Evolutionary conservation across 2,113 vertebrate species (phyloP), one percentile per base, ranked within the genome.

Genomic region (Reinhardtius hippoglossoides): DNA sequence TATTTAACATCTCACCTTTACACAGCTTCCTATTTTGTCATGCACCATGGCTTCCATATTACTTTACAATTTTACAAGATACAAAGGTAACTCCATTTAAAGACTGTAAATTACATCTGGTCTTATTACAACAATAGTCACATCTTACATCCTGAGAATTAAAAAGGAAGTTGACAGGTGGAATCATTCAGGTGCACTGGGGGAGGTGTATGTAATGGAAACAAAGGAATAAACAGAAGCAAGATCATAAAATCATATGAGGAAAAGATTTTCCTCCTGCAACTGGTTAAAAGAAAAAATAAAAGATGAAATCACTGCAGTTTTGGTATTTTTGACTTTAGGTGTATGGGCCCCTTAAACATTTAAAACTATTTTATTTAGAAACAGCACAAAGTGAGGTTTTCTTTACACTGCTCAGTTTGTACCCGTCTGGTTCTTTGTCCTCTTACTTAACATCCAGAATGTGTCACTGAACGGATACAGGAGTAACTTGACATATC

Each of bases 91-190:
- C 80, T 83, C 94, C 89, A 91, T 95, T 95, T 95, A 95, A 96
- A 96, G 92, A 94, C 86, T 71, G 65, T 64, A 82, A 82, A 78
- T 80, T 23, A 94, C 87, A 94, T 95, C 94, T 94, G 95, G 93
- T 94, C 90, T 80, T 92, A 93, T 95, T 85, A 94, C 56, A 94
- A 94, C 56, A 94, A 95, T 93, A 94, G 92, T 95, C 93, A 95
- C 94, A 93, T 89, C 91, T 96, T 92, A 95, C 94, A 94, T 97
- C 96, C 95, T 97, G 96, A 97, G 96, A 94, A 94, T 79, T 74
- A 69, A 83, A 80, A 46, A 70, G 89, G 63, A 68, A 88, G 80
- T 35, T 71, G 57, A 84, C 31, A 46, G 71, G 59, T 71, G 86
- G 71, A 81, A 79, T 80, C 54, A 70, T 83, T 77, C 44, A 18